Conservation (phyloP, 2,888 invertebrate species). For the Argyresthia goedartella region DNA sequence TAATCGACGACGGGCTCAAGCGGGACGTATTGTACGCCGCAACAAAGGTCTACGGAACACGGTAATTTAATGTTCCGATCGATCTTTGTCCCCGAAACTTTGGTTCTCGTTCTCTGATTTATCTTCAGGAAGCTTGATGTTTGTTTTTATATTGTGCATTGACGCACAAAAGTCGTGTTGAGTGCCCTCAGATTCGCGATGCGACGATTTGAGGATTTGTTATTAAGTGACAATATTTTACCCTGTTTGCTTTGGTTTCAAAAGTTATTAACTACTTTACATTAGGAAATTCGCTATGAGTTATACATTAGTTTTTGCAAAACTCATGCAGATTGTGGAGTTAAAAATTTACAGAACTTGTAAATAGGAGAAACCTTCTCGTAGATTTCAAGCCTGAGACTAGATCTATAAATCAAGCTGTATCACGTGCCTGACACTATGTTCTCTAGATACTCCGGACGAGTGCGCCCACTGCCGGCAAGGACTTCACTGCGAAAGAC, state of each 20-base stretch:
- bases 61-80: conserved; percentile 20
- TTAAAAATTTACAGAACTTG: no score
- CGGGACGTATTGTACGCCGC: conserved; percentile 12
- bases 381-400: no score
- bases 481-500: conserved; percentile 27
- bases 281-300: no score
- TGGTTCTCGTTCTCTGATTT: conserved; percentile 15
- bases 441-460: background rate
- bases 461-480: conserved; percentile 14
- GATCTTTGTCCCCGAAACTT: conserved; percentile 19
- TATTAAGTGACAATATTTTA: no score
- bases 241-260: no score
- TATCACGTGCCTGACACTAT: conserved; percentile 23
- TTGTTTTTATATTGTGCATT: background rate
- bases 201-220: no score
- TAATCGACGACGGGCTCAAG: conserved; percentile 12
- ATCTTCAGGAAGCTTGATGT: background rate
- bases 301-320: no score
- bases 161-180: no score
- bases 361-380: background rate
- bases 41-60: conserved; percentile 15
- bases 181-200: background rate
- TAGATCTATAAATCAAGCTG: conserved; percentile 13
- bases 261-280: no score
- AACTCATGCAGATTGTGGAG: no score